Evolutionary conservation across 2,888 invertebrate species (phyloP).

Genomic region (Meiosimyza platycephala): DNA sequence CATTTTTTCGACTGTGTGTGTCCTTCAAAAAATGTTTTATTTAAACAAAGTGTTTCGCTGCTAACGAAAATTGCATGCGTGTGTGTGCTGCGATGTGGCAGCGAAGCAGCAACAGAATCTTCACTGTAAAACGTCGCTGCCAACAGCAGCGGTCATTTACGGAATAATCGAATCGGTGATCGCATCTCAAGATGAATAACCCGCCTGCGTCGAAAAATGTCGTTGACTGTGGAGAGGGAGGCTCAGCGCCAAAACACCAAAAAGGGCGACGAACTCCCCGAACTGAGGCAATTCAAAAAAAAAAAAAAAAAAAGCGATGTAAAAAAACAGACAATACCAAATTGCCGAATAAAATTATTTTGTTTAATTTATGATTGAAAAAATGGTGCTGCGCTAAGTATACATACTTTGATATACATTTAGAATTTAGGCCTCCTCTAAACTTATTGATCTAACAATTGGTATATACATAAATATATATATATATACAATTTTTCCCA

Average conservation of each 20-base stretch:
- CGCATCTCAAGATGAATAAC: slow-evolving; percentile 14
- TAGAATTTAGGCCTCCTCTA: too few species aligned
- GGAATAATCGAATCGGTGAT: background rate
- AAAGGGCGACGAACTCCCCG: slow-evolving; percentile 3
- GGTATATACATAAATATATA: too few species aligned
- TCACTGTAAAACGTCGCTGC: background rate
- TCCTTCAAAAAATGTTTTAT: slow-evolving; percentile 29
- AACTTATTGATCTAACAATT: too few species aligned
- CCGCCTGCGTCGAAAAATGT: slow-evolving; percentile 6
- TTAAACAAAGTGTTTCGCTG: background rate
- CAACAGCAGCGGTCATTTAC: slow-evolving; percentile 12
- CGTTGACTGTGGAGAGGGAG: background rate
- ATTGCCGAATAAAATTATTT: too few species aligned
- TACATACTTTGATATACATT: too few species aligned
- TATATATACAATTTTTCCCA: too few species aligned
- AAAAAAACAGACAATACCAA: too few species aligned
- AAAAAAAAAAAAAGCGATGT: too few species aligned
- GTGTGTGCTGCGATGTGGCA: background rate
- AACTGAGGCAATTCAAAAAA: too few species aligned
- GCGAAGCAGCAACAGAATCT: background rate
- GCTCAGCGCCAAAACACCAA: slow-evolving; percentile 1
- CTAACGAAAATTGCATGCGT: slow-evolving; percentile 19
- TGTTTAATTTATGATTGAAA: too few species aligned
- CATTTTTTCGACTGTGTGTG: slow-evolving; percentile 35
- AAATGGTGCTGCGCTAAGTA: too few species aligned